Percentiles rank a stretch among this genome's conserved stretches.
These are phyloP conservation scores for Biston stratarius DNA, from an alignment of 2,888 invertebrate genomes.

Conservation along the genomic window DNA sequence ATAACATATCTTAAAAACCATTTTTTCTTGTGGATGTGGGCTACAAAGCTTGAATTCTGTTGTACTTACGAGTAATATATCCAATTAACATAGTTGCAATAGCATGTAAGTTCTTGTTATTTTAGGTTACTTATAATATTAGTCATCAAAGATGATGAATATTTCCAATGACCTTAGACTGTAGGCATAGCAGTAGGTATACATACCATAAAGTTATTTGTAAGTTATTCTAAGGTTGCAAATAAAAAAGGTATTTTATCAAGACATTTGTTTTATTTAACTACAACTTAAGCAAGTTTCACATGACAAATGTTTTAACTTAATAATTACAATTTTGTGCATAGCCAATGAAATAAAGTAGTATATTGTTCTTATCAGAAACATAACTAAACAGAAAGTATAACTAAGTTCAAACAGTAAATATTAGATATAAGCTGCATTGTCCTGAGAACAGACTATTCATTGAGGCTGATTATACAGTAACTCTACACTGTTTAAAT, in stretches of 20 bases:
- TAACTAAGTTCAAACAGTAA: no score
- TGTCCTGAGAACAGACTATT: not conserved
- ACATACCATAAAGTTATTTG: not conserved
- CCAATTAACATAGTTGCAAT: no score
- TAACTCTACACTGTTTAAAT: no score
- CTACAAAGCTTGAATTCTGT: no score
- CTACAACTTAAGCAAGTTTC: not conserved
- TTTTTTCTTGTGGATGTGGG: no score
- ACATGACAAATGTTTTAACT: not conserved
- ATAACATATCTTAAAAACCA: no score
- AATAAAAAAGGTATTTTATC: conserved; percentile 7
- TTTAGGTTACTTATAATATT: not conserved
- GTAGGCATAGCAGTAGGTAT: not conserved
- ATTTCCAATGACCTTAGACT: conserved; percentile 3
- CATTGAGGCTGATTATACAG: not conserved
- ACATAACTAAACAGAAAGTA: no score
- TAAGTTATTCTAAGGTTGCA: not conserved
- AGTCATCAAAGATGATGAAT: not conserved
- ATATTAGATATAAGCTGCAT: no score
- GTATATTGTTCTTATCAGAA: not conserved
- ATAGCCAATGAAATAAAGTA: not conserved
- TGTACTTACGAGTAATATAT: no score
- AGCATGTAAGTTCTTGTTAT: not conserved
- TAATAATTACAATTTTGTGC: not conserved
- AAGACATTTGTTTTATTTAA: conserved; percentile 2